Evolutionary conservation across 2,113 vertebrate genomes (phyloP).

Genomic region (Chaetodon auriga): DNA sequence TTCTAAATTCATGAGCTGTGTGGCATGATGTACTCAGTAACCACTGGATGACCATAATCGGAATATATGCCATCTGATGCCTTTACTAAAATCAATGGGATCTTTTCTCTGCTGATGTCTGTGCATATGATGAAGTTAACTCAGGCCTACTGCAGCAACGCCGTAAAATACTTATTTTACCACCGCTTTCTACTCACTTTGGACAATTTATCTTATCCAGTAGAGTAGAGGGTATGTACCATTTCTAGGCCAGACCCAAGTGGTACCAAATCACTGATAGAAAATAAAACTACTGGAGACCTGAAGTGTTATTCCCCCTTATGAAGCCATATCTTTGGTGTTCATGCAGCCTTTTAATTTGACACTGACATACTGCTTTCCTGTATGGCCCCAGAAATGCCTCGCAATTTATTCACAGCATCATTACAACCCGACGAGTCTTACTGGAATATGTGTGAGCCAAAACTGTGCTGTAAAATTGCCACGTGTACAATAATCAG

Average conservation of each 20-base stretch:
- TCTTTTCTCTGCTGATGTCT: not conserved
- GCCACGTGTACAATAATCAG: constrained; percentile 8
- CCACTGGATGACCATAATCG: not conserved
- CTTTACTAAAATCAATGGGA: not conserved
- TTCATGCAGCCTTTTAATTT: not conserved
- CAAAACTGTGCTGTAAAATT: not conserved
- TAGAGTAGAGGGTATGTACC: no score
- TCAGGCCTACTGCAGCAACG: not conserved
- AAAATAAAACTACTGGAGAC: not conserved
- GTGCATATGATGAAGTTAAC: not conserved
- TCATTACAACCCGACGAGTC: not conserved
- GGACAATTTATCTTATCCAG: not conserved
- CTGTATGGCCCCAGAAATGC: not conserved
- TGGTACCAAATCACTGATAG: not conserved
- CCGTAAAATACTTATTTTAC: not conserved
- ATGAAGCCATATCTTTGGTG: not conserved
- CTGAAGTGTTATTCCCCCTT: not conserved
- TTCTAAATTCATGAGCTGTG: not conserved
- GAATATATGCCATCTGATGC: not conserved
- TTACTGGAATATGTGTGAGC: not conserved
- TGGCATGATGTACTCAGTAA: not conserved
- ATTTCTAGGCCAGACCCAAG: not conserved
- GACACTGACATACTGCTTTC: not conserved
- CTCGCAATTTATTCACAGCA: not conserved
- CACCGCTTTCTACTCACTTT: not conserved